Conservation (phyloP, 2,113 vertebrate genomes). For the Scytalopus superciliaris region DNA sequence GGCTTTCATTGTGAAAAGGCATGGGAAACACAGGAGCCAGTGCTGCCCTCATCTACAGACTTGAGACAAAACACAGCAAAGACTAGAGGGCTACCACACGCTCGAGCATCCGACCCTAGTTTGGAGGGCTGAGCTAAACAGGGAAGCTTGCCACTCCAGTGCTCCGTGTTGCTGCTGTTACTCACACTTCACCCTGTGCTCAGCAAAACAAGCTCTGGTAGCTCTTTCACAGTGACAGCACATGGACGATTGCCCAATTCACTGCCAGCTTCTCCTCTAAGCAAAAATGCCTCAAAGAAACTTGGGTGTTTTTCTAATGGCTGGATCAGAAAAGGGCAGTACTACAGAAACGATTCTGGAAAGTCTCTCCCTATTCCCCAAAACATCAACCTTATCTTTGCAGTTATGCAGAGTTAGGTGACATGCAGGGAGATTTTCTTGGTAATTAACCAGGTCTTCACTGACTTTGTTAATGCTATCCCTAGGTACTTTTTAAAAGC, state of each 20-base stretch:
- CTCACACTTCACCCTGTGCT: background rate
- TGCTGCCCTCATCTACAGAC: rapidly evolving
- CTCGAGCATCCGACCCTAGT: background rate
- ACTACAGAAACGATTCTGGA: rapidly evolving
- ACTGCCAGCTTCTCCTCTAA: background rate
- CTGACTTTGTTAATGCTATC: background rate
- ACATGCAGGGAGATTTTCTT: background rate
- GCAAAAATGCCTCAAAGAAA: background rate
- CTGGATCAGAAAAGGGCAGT: background rate
- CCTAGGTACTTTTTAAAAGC: background rate
- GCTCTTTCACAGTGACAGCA: background rate
- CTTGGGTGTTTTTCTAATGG: background rate
- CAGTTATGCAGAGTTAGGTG: background rate
- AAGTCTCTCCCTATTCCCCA: background rate
- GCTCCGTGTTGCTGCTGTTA: rapidly evolving
- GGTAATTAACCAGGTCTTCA: background rate
- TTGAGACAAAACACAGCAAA: background rate
- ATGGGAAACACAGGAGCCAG: background rate
- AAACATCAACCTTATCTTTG: rapidly evolving
- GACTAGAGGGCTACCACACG: background rate
- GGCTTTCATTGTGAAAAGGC: background rate
- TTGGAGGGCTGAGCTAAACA: rapidly evolving
- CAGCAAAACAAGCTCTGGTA: background rate
- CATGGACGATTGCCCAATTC: background rate
- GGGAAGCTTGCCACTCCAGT: rapidly evolving